Conservation (phyloP, 2,113 vertebrate species). For the Panthera leo region DNA sequence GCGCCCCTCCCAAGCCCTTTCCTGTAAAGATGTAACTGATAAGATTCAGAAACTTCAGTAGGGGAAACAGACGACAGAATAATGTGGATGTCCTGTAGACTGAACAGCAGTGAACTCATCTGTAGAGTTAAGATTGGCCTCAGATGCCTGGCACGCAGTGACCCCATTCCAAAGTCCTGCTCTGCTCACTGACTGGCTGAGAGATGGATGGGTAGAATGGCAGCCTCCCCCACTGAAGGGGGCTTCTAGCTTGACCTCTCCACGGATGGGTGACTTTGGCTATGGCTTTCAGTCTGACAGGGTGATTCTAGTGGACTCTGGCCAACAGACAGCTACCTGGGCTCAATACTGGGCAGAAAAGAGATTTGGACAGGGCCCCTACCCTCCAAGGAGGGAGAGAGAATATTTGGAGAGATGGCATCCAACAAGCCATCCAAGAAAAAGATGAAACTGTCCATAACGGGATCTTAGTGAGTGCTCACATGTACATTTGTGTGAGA, state of each 20-base stretch:
- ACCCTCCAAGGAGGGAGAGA: neutral
- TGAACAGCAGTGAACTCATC: neutral
- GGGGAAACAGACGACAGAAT: neutral
- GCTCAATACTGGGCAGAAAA: neutral
- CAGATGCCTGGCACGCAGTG: neutral
- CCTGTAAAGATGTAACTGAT: neutral
- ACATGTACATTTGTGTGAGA: accelerated
- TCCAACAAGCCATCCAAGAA: neutral
- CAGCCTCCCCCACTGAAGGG: neutral
- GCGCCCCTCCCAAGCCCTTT: neutral
- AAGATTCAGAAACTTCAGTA: neutral
- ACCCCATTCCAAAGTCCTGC: too few relatives aligned
- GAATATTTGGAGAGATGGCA: neutral
- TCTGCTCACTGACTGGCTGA: neutral
- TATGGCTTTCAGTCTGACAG: neutral
- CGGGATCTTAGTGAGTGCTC: neutral
- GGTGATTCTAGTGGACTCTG: neutral
- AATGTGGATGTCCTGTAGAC: neutral
- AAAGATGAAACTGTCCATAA: neutral
- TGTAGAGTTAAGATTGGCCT: too few relatives aligned
- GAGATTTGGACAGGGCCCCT: neutral
- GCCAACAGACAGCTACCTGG: neutral
- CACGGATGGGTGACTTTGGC: neutral
- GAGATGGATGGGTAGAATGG: too few relatives aligned
- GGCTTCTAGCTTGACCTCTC: too few relatives aligned